Base-by-base conservation (phyloP, 2,113 vertebrate genomes). In the Poeciliopsis prolifica region DNA sequence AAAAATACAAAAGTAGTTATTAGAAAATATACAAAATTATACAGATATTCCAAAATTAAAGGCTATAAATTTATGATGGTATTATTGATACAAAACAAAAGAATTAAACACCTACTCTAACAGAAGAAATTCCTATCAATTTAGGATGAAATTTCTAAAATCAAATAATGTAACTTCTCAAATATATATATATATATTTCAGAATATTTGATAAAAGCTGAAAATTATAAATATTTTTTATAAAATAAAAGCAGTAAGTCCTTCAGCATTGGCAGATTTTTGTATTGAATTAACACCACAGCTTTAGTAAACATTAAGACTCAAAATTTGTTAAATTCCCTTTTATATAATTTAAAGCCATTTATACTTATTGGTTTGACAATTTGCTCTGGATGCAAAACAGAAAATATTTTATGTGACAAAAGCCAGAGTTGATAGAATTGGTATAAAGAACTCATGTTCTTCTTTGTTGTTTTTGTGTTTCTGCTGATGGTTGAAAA, bases 1-100 rank as follows among this genome's bases (percentile, higher is more conserved):
- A 78, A 76, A 86, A 90, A 88, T 90, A 86, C 75, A 90, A 93
- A 91, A 78, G 29, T 82, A 78, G 67, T 62, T 85, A 86, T 87
- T 80, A 84, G 63, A 86, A 92, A 92, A 92, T 84, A 89, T 92
- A 91, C 83, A 94, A 87, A 87, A 89, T 88, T 84, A 79, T 80
- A 91, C 78, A 91, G 67, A 61, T 28, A 66, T 79, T 82, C 78
- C 91, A 84, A 92, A 78, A 91, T 78, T 82, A 76, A 81, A 68
- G 63, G 37, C 64, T 74, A 77, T 79, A 72, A 76, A 72, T 75
- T 51, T 73, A 28, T 40, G 71, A 26, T 70, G 42, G 58, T 68
- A 7, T 3, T 42, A 79, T 40, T 40, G 65, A 71, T 76, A 86
- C 58, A 83, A 74, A 84, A 58, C 76, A 58, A 31, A 77, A 28